A percentile compares a stretch with the other conserved stretches of the same genome.
These are phyloP conservation scores for Sphaeridia pumilis DNA, from an alignment of 2,888 invertebrate species.

Conservation along the genomic window DNA sequence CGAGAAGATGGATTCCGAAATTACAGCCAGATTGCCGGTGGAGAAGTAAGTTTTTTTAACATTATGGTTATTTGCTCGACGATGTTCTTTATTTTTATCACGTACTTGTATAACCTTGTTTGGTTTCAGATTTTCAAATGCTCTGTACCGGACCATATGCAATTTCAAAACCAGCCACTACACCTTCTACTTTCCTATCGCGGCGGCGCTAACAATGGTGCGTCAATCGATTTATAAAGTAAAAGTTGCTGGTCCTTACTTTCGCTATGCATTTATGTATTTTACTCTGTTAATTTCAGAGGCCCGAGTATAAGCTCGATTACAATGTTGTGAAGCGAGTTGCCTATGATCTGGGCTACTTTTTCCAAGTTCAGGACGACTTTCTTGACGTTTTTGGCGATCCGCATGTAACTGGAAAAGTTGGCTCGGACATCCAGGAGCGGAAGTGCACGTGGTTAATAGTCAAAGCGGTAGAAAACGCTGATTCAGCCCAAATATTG, in stretches of 20 bases:
- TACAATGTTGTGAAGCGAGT: constrained; percentile 68
- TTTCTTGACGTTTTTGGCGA: constrained; percentile 86
- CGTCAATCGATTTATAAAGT: too few relatives aligned
- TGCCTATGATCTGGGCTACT: too few relatives aligned
- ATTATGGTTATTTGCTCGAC: too few relatives aligned
- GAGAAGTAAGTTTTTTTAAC: constrained; percentile 54
- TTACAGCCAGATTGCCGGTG: constrained; percentile 52
- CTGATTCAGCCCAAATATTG: constrained; percentile 55
- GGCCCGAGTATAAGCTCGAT: constrained; percentile 57
- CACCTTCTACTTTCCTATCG: constrained; percentile 84
- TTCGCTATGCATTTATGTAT: not conserved
- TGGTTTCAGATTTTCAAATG: constrained; percentile 61
- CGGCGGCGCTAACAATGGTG: constrained; percentile 74
- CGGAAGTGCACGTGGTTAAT: constrained; percentile 95
- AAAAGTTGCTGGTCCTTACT: not conserved
- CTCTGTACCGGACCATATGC: constrained; percentile 72
- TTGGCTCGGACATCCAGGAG: constrained; percentile 82
- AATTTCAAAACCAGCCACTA: constrained; percentile 90
- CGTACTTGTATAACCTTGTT: too few relatives aligned
- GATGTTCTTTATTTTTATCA: too few relatives aligned
- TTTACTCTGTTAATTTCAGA: constrained; percentile 34
- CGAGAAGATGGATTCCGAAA: constrained; percentile 66
- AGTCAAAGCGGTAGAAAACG: constrained; percentile 73
- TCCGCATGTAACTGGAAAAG: constrained; percentile 71
- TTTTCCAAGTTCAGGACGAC: constrained; percentile 91